Conservation (phyloP, 1,140 invertebrate species). For the Agrilus planipennis region DNA sequence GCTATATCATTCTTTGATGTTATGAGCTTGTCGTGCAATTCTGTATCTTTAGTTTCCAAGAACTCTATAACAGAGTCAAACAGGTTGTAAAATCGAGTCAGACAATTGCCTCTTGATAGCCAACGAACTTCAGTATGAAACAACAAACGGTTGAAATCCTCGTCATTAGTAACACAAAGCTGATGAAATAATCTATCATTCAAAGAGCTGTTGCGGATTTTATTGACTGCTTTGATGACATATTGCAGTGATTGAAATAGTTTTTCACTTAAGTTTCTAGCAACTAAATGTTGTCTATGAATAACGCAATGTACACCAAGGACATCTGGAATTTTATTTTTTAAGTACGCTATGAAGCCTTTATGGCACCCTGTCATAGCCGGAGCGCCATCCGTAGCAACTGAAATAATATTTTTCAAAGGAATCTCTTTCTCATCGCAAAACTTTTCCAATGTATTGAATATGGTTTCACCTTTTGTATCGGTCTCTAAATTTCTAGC, state of each 20-base stretch:
- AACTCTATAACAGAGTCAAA: constrained; percentile 28
- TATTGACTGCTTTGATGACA: constrained; percentile 14
- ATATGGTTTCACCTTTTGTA: constrained; percentile 2
- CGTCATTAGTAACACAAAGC: constrained; percentile 26
- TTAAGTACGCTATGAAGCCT: constrained; percentile 24
- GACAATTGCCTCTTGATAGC: constrained; percentile 30
- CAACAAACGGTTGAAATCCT: constrained; percentile 12
- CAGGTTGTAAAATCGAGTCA: constrained; percentile 28
- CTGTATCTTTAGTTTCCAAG: constrained; percentile 21
- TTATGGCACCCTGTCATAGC: too few species aligned
- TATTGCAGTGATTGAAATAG: constrained; percentile 13
- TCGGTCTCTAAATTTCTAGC: not conserved
- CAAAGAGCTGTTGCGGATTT: constrained; percentile 10
- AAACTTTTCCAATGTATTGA: constrained; percentile 19
- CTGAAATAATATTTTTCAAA: constrained; percentile 25
- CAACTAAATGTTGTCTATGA: constrained; percentile 14
- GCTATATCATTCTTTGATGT: constrained; percentile 19
- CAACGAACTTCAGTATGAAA: constrained; percentile 34
- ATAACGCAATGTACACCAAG: constrained; percentile 16
- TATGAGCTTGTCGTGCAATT: constrained; percentile 11
- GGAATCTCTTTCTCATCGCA: constrained; percentile 23
- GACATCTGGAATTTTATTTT: constrained; percentile 19
- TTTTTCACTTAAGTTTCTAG: constrained; percentile 13
- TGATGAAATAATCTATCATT: constrained; percentile 25
- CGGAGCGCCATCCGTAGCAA: constrained; percentile 26